Evolutionary conservation across 2,113 vertebrate species (phyloP).

Genomic region (Mastomys coucha): DNA sequence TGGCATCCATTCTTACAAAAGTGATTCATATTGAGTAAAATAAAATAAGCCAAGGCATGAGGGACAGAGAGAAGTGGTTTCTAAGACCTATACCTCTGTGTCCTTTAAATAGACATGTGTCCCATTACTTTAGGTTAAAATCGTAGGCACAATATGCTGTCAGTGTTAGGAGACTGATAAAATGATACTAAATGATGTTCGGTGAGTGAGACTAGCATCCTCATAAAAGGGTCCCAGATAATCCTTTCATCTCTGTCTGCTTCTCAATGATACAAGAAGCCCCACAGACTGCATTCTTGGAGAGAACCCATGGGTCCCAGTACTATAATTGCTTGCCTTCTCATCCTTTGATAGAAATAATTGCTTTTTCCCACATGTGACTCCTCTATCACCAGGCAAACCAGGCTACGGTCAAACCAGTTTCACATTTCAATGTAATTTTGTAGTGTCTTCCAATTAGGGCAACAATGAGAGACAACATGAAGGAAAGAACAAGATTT

Average conservation of each 20-base stretch:
- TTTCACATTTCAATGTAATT: constrained; percentile 34
- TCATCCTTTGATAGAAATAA: too few species aligned
- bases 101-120: background rate
- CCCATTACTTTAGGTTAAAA: background rate
- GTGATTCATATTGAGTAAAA: background rate
- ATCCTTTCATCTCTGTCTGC: background rate
- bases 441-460: background rate
- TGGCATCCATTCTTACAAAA: background rate
- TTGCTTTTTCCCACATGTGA: background rate
- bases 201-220: background rate
- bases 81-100: background rate
- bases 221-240: background rate
- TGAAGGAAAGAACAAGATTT: background rate
- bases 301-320: background rate
- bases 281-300: background rate
- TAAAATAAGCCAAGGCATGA: background rate
- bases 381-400: background rate
- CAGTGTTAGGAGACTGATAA: background rate
- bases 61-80: background rate
- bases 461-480: background rate
- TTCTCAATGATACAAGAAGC: background rate
- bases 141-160: background rate
- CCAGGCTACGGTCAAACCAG: background rate
- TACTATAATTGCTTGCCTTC: background rate
- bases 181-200: background rate